Base-by-base conservation (phyloP, 2,797 vertebrate species). In the Rousettus madagascariensis region DNA sequence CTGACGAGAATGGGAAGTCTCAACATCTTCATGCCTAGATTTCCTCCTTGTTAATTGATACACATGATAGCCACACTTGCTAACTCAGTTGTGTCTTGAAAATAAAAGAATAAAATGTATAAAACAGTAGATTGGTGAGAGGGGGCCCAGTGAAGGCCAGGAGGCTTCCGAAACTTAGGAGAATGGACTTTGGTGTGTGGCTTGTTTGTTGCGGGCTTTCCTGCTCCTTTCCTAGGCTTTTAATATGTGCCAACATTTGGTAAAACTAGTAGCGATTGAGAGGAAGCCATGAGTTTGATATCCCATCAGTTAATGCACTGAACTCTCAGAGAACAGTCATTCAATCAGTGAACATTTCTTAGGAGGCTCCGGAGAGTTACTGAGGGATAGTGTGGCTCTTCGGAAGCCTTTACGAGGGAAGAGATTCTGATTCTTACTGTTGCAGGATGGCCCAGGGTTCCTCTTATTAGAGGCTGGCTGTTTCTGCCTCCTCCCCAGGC, bases 251-350 rank as follows among this genome's bases (percentile, higher is more conserved):
- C 22, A 85, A 65, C 8, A 36, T 26, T 17, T 55, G 30, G 68
- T 61, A 46, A 71, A 94, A 78, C 85, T 38, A 53, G 22, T 57
- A 11, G 24, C 79, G 65, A 66, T 51, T 8, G 16, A 43, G 74
- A 94, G 59, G 30, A 90, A 92, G n/a, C 59, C 30, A 26, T 38
- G 74, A 71, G 5, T 84, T 84, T 91, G 77, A 96, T 90, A 85
- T 66, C 6, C 2, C 61, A 68, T 89, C 38, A 63, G 28, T 49
- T 69, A 82, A 72, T 36, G 19, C 38, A 80, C 24, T 80, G 66
- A 86, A 57, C 16, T 71, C 19, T 51, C n/a, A 0, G 2, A 53
- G 19, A 55, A 30, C 11, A 84, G 20, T 36, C 6, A 4, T 86
- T 71, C 5, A 65, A 41, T 80, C 15, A 86, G 15, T 63, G 26